Evolutionary conservation across 2,797 vertebrate genomes (phyloP).

Genomic region (Podarcis lilfordi): DNA sequence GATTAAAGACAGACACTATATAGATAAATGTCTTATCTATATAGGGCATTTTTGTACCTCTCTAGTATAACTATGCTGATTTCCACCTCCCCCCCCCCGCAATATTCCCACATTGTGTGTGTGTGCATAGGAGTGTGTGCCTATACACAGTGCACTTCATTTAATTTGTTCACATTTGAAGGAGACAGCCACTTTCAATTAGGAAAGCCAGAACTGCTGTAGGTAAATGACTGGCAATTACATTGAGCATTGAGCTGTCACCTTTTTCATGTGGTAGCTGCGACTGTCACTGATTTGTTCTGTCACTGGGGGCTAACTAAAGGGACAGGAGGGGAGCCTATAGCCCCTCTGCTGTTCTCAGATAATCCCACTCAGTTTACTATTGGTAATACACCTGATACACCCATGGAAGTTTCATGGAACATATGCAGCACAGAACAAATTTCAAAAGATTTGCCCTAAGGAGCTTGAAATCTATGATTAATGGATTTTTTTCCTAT

Average conservation of each 20-base stretch:
- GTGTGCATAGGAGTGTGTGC: not conserved
- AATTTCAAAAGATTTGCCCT: not conserved
- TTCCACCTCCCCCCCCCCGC: not conserved
- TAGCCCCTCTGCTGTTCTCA: not conserved
- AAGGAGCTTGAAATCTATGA: not conserved
- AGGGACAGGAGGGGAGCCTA: not conserved
- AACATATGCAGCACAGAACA: not conserved
- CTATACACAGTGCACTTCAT: not conserved
- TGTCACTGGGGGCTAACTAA: not conserved
- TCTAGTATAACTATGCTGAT: not conserved
- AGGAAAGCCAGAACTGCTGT: not conserved
- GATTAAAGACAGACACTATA: not conserved
- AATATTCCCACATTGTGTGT: not conserved
- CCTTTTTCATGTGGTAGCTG: not conserved
- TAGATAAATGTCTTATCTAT: not conserved
- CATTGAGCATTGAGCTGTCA: not conserved
- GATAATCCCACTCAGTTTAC: not conserved
- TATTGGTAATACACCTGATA: not conserved
- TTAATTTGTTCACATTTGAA: not conserved
- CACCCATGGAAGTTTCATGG: not conserved
- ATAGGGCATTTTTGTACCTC: not conserved
- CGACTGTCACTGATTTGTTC: not conserved
- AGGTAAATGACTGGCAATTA: slow-evolving; percentile 13
- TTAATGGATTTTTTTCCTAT: not conserved
- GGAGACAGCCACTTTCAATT: not conserved